phyloP scores from a whole-genome alignment of 64 coral and sea anemone species.

The Stylophora pistillata region DNA sequence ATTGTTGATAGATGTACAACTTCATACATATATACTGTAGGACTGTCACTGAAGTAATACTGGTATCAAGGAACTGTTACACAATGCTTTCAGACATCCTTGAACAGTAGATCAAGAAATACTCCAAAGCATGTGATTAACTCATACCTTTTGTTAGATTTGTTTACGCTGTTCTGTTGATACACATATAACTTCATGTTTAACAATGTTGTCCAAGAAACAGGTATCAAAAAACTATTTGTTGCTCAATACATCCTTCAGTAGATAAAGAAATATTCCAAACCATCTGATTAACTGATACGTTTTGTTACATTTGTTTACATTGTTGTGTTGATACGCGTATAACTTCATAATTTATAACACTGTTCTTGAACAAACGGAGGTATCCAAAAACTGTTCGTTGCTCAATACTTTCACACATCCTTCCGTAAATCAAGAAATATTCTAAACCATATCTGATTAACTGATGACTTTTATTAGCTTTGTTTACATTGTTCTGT shows the following conservation, averaged over 20 bases:
- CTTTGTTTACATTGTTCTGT: neutral
- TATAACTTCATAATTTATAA: neutral
- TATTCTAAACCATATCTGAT: neutral
- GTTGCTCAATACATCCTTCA: conserved; percentile 8
- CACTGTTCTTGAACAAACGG: neutral
- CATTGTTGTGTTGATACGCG: neutral
- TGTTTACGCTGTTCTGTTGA: no score
- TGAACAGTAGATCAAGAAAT: no score
- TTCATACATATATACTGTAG: no score
- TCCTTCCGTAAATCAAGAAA: neutral
- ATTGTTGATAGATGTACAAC: no score
- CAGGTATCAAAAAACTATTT: conserved; percentile 7
- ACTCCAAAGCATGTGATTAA: no score
- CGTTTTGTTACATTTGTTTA: neutral
- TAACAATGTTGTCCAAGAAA: neutral
- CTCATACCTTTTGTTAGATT: no score
- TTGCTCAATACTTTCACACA: neutral
- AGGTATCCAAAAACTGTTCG: neutral
- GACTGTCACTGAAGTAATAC: no score
- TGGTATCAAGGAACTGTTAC: no score
- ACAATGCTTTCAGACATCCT: no score
- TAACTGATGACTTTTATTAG: neutral
- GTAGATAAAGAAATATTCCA: neutral
- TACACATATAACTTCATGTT: neutral
- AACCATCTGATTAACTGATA: neutral